phyloP scores from a whole-genome alignment of 2,113 vertebrate genomes.

The Sorex fumeus region DNA sequence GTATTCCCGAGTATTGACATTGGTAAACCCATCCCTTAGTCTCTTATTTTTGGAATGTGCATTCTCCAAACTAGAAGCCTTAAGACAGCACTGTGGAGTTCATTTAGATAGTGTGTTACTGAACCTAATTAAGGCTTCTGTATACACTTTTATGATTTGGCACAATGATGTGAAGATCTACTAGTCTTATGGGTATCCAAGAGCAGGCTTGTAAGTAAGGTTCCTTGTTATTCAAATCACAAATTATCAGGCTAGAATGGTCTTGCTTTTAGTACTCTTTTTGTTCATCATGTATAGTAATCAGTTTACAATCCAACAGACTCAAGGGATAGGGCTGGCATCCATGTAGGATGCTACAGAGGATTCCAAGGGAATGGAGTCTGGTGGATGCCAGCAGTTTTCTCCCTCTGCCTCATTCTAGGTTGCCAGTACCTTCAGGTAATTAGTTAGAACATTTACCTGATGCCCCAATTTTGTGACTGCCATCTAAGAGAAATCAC shows the following conservation, averaged over 20 bases:
- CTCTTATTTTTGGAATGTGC: neutral
- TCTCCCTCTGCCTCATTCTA: neutral
- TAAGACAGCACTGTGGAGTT: neutral
- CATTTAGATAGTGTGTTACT: neutral
- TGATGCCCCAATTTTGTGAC: neutral
- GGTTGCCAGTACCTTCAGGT: neutral
- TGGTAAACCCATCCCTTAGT: neutral
- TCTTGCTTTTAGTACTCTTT: neutral
- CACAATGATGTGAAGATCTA: neutral
- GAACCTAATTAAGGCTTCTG: neutral
- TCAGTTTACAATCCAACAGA: neutral
- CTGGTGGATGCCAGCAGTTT: neutral
- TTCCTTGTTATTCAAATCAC: neutral
- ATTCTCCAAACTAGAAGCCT: neutral
- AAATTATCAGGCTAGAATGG: neutral
- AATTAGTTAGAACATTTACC: neutral
- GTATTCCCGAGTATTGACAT: neutral
- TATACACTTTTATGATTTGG: neutral
- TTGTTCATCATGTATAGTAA: neutral
- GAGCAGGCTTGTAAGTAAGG: neutral
- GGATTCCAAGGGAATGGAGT: neutral
- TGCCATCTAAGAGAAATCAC: neutral
- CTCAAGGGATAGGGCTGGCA: neutral
- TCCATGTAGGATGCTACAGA: neutral
- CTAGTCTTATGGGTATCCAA: neutral